phyloP scores from a whole-genome alignment of 2,888 invertebrate genomes.

The Hedya salicella region DNA sequence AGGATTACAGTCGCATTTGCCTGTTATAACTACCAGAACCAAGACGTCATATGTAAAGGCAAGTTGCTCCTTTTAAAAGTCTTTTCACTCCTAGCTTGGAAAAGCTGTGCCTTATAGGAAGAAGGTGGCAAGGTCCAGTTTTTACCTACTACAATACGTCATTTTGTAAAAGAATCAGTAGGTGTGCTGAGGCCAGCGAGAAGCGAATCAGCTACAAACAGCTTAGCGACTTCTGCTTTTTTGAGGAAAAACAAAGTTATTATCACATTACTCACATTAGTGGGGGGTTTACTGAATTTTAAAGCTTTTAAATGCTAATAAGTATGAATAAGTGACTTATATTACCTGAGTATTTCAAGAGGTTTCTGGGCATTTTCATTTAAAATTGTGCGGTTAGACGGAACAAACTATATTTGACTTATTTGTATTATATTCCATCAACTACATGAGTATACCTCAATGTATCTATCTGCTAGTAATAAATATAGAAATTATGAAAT shows the following conservation, averaged over 20 bases:
- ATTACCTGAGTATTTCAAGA: no score
- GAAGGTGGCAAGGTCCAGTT: not conserved
- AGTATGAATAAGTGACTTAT: no score
- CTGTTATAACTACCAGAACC: not conserved
- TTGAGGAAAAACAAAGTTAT: not conserved
- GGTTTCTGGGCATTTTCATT: no score
- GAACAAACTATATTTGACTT: no score
- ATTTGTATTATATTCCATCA: no score
- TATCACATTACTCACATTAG: not conserved
- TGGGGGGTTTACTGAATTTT: not conserved
- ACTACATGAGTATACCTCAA: no score
- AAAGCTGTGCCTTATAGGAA: not conserved
- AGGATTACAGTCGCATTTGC: conserved; percentile 9
- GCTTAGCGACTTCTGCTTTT: not conserved
- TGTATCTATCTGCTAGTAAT: no score
- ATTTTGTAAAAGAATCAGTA: not conserved
- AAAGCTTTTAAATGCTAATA: not conserved
- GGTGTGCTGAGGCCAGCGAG: not conserved
- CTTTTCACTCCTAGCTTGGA: not conserved
- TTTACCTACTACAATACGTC: not conserved
- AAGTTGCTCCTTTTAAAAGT: not conserved
- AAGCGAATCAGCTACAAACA: not conserved
- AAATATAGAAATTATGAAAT: no score
- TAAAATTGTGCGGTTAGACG: no score
- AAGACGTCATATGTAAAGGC: not conserved